phyloP scores from a whole-genome alignment of 2,113 vertebrate species.

The Mustela lutreola region DNA sequence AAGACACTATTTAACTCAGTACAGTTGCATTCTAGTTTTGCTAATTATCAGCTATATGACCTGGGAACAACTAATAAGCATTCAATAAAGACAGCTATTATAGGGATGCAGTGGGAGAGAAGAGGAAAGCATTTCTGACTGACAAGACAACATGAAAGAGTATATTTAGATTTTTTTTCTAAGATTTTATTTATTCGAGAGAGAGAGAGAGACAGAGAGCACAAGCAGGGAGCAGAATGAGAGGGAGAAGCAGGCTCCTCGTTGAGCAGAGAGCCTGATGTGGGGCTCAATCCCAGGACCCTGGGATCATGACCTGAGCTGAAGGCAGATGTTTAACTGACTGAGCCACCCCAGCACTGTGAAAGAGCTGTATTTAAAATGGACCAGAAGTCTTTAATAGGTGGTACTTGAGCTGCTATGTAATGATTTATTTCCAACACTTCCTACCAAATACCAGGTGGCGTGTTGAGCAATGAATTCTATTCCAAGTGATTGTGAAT shows the following conservation, averaged over 20 bases:
- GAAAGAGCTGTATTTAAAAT: constrained; percentile 30
- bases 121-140: background rate
- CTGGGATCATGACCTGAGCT: background rate
- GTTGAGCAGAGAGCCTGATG: background rate
- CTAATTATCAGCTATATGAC: background rate
- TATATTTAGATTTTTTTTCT: background rate
- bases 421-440: constrained; percentile 35
- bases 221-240: background rate
- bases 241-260: background rate
- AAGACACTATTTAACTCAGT: background rate
- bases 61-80: background rate
- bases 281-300: background rate
- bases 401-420: background rate
- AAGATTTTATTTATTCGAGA: background rate
- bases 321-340: background rate
- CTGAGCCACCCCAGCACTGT: background rate
- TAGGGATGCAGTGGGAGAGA: background rate
- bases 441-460: background rate
- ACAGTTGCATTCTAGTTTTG: background rate
- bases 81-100: constrained; percentile 6
- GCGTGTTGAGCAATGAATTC: background rate
- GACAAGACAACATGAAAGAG: background rate
- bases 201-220: background rate
- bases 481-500: constrained; percentile 12
- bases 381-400: constrained; percentile 32